A percentile compares a stretch with the other conserved stretches of the same genome.
Conservation (phyloP, 2,113 vertebrate genomes). For the Barnardius zonarius region DNA sequence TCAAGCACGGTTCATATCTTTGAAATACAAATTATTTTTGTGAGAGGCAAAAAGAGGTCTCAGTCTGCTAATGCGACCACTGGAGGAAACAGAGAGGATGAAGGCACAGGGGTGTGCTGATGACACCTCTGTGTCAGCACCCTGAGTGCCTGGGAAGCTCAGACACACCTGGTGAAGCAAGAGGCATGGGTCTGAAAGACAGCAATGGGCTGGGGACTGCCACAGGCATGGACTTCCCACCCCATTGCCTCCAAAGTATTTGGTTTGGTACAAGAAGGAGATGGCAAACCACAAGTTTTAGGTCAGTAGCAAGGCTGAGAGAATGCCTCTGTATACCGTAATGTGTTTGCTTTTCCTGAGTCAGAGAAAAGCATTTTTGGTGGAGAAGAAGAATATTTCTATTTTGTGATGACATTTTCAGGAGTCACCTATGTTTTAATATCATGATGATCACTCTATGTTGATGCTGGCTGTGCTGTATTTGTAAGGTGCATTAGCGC, state of each 20-base stretch:
- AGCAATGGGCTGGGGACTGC: not conserved
- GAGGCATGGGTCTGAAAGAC: not conserved
- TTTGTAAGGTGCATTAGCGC: not conserved
- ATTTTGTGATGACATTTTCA: not conserved
- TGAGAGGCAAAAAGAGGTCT: not conserved
- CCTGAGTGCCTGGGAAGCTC: not conserved
- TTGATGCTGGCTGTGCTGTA: not conserved
- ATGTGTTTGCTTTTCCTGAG: not conserved
- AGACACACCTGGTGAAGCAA: not conserved
- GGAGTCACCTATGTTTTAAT: not conserved
- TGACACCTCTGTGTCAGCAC: not conserved
- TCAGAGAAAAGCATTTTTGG: not conserved
- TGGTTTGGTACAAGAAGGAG: not conserved
- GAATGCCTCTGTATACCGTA: not conserved
- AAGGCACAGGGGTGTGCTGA: not conserved
- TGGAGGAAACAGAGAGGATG: not conserved
- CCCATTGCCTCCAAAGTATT: not conserved
- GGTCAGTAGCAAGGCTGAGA: not conserved
- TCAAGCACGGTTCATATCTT: not conserved
- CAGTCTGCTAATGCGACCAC: rapidly evolving
- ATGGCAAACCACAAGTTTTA: not conserved
- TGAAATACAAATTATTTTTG: not conserved
- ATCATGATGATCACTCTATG: not conserved
- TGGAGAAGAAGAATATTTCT: not conserved
- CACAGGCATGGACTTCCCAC: not conserved